A percentile compares a stretch with the other conserved stretches of the same genome.
phyloP scores from a whole-genome alignment of 2,113 vertebrate genomes.

The Bubalus kerabau region DNA sequence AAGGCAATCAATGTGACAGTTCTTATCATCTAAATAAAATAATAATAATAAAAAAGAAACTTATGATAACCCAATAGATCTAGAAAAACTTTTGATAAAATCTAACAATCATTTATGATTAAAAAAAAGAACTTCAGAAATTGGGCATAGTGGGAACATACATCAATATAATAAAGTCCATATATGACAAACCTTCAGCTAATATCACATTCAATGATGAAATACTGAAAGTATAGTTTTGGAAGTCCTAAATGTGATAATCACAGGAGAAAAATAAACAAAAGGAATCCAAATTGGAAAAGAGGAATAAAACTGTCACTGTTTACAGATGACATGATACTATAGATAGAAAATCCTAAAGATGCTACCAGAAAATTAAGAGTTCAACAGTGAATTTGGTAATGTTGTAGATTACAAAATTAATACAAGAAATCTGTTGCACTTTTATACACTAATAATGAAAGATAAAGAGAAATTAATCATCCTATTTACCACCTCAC shows the following conservation, averaged over 20 bases:
- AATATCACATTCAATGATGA: not conserved
- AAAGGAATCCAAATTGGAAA: not conserved
- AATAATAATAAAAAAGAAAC: not conserved
- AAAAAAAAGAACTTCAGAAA: not conserved
- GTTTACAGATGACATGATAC: not conserved
- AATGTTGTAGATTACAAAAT: not conserved
- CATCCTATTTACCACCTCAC: not conserved
- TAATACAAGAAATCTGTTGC: not conserved
- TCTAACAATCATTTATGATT: not conserved
- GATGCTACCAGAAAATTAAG: not conserved
- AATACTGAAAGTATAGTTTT: not conserved
- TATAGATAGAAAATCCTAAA: not conserved
- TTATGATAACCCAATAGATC: not conserved
- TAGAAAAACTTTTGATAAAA: not conserved
- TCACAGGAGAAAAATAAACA: not conserved
- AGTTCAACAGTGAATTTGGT: not conserved
- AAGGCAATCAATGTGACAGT: not conserved
- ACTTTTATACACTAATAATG: not conserved
- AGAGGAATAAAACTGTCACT: not conserved
- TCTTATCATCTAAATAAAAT: not conserved
- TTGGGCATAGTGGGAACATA: not conserved
- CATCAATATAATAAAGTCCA: not conserved
- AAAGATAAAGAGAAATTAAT: not conserved
- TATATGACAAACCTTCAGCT: not conserved
- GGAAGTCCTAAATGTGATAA: not conserved